phyloP scores from a whole-genome alignment of 2,888 invertebrate genomes.

The Noctua fimbriata region DNA sequence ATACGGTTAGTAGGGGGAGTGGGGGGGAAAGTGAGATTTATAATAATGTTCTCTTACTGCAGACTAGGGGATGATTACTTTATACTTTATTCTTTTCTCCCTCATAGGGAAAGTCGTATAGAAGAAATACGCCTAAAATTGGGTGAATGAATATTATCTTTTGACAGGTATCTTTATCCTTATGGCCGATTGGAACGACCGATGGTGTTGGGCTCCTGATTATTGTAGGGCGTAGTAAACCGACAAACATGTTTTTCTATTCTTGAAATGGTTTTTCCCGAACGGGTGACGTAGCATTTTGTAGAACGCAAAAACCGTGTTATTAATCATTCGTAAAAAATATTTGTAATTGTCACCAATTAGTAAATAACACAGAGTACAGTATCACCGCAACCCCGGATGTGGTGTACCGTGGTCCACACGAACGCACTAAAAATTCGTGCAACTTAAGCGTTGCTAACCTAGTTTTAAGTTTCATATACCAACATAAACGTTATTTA shows the following conservation, averaged over 20 bases:
- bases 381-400: too few relatives aligned
- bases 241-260: conserved; percentile 28
- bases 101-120: conserved; percentile 11
- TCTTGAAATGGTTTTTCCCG: not conserved
- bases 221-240: not conserved
- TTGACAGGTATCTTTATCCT: conserved; percentile 39
- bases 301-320: not conserved
- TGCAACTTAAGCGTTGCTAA: not conserved
- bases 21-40: conserved; percentile 38
- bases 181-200: conserved; percentile 8
- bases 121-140: conserved; percentile 40
- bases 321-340: not conserved
- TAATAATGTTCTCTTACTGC: conserved; percentile 35
- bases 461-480: not conserved
- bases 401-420: not conserved
- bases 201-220: conserved; percentile 10
- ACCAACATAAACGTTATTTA: not conserved
- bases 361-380: too few relatives aligned
- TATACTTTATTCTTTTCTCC: conserved; percentile 39
- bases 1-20: conserved; percentile 12
- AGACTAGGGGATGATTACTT: conserved; percentile 45
- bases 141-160: conserved; percentile 48
- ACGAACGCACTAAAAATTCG: not conserved
- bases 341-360: too few relatives aligned
- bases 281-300: not conserved